These are phyloP conservation scores for Nothura maculosa DNA, from an alignment of 2,797 vertebrate species.

Conservation along the genomic window DNA sequence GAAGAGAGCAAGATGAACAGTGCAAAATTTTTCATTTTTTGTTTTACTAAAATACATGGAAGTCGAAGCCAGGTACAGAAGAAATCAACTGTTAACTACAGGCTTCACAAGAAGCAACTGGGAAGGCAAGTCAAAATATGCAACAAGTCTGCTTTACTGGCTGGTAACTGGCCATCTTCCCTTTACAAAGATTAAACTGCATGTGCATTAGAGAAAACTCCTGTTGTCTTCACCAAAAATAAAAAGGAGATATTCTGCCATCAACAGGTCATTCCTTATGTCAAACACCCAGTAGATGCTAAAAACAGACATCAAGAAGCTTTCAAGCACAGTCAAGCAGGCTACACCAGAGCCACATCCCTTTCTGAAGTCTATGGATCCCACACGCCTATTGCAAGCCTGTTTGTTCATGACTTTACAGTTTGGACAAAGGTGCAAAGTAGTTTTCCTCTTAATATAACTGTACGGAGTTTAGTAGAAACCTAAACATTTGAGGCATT, in stretches of 20 bases:
- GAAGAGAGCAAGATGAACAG: slow-evolving; percentile 75
- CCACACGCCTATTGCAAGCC: background rate
- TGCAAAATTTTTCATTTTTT: slow-evolving; percentile 77
- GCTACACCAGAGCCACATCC: slow-evolving; percentile 57
- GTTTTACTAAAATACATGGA: slow-evolving; percentile 75
- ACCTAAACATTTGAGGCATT: background rate
- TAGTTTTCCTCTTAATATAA: slow-evolving; percentile 32
- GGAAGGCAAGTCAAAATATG: slow-evolving; percentile 54
- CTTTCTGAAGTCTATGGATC: slow-evolving; percentile 36
- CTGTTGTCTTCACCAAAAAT: slow-evolving; percentile 47
- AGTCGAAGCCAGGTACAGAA: slow-evolving; percentile 52
- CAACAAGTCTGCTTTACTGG: slow-evolving; percentile 55
- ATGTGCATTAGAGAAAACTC: slow-evolving; percentile 59
- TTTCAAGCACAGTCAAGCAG: slow-evolving; percentile 63
- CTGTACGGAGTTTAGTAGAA: slow-evolving; percentile 27
- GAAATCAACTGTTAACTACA: slow-evolving; percentile 37
- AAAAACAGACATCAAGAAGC: slow-evolving; percentile 61
- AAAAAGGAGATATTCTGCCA: slow-evolving; percentile 49
- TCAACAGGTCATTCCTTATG: slow-evolving; percentile 21
- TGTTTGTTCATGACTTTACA: background rate
- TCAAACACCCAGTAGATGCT: slow-evolving; percentile 43
- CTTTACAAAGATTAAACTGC: slow-evolving; percentile 64
- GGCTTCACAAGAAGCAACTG: slow-evolving; percentile 37
- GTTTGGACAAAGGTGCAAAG: slow-evolving; percentile 72
- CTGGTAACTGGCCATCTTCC: slow-evolving; percentile 60